These are phyloP conservation scores for Hydrolagus affinis DNA, from an alignment of 2,113 vertebrate genomes.

Conservation along the genomic window DNA sequence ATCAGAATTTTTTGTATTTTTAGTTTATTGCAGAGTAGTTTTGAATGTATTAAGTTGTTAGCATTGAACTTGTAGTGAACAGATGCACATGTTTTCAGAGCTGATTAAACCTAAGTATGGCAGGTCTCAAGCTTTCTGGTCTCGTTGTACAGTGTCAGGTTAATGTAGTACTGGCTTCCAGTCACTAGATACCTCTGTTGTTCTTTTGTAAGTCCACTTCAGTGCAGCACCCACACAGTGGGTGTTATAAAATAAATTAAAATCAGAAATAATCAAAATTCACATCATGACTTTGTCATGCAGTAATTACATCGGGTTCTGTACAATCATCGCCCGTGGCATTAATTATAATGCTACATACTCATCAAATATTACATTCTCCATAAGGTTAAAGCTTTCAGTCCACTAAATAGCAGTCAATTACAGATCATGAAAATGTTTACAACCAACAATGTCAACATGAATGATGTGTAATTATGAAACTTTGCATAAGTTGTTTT, in stretches of 20 bases:
- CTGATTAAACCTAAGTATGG: not conserved
- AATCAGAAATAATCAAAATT: not conserved
- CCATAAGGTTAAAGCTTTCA: not conserved
- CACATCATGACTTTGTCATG: not conserved
- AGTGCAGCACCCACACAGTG: too few species aligned
- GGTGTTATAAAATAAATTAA: not conserved
- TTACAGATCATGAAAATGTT: not conserved
- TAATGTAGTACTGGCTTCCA: not conserved
- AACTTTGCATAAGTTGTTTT: too few species aligned
- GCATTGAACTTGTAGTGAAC: not conserved
- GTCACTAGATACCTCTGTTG: not conserved
- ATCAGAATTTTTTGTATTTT: too few species aligned
- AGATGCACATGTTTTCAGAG: not conserved
- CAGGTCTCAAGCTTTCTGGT: not conserved
- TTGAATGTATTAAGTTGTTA: not conserved
- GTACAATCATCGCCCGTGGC: not conserved
- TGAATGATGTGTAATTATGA: not conserved
- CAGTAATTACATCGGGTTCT: not conserved
- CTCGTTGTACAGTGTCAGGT: not conserved
- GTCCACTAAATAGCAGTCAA: too few species aligned
- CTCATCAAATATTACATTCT: not conserved
- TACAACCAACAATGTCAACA: not conserved
- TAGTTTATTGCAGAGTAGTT: too few species aligned
- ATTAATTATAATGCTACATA: not conserved
- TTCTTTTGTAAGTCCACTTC: not conserved